Percentiles rank a stretch among this genome's conserved stretches.
Evolutionary conservation across 2,888 invertebrate species (phyloP).

Genomic region (Erebia palarica): DNA sequence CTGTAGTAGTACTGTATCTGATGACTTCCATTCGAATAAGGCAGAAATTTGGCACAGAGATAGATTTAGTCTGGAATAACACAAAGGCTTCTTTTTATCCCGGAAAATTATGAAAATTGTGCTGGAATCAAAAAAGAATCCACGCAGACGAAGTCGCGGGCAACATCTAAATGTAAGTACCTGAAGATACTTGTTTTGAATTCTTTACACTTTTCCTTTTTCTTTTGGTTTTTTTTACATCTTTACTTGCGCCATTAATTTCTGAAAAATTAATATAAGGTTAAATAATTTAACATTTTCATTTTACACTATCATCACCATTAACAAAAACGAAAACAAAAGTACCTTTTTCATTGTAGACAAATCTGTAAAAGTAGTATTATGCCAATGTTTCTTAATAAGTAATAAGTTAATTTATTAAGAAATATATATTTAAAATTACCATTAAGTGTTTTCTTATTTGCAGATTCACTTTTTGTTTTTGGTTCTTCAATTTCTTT

Average conservation of each 20-base stretch:
- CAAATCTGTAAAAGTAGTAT: no score
- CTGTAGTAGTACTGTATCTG: neutral
- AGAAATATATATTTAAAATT: neutral
- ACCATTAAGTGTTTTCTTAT: neutral
- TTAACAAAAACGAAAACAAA: no score
- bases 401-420: neutral
- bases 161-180: neutral
- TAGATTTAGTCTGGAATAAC: no score
- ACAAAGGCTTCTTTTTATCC: no score
- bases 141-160: no score
- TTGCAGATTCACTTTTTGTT: neutral
- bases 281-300: no score
- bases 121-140: no score
- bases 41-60: neutral
- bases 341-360: no score
- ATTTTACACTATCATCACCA: neutral
- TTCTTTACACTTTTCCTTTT: neutral
- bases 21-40: neutral
- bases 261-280: conserved; percentile 15
- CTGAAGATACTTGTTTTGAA: neutral
- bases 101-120: neutral
- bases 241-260: neutral
- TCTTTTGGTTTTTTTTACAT: conserved; percentile 15
- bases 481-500: neutral
- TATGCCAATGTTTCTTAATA: no score